Evolutionary conservation across 2,888 invertebrate species (phyloP), one percentile per base, ranked within the genome.

Genomic region (Micropterix aruncella): DNA sequence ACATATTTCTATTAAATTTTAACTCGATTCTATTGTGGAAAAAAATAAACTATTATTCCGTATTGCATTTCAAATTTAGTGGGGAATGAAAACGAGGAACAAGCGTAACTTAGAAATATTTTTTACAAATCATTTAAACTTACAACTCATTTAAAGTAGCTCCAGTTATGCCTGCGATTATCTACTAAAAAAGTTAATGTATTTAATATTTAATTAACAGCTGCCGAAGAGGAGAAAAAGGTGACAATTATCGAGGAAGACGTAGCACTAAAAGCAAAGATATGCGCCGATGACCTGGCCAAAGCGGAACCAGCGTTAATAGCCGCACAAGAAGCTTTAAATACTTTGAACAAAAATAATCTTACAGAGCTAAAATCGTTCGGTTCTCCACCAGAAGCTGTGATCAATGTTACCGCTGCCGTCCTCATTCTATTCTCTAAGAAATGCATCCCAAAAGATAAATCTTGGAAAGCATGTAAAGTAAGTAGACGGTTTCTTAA

Each of bases 341-440:
- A 94, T 57, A 94, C 94, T 0, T 64, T 95, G 18, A 93, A 95
- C 58, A 95, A 95, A 69, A 84, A 80, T 56, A 95, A 95, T 61
- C 65, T 95, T 51, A 94, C 94, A 0, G 95, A 96, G 65, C 63
- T 95, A 57, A 94, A 94, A 60, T 91, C 94, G 0, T 94, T 95
- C 60, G 90, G 91, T 1, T 80, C 89, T 3, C 95, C 95, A 3
- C 91, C 92, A 0, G 80, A 82, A 37, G 89, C 90, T 44, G 94
- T 94, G 0, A 82, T 87, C 1, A 85, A 80, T 54, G 93, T 94
- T 0, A 79, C 81, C 5, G 83, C 88, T 2, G 93, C 92, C 4
- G 93, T 94, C 2, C 73, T 92, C 52, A 88, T 92, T 2, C 66
- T 95, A n/a, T 80, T 93, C 54, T 73, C 86, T 0, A 76, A 77